Conservation (phyloP, 2,888 invertebrate species). For the Heterodera filipjevi region DNA sequence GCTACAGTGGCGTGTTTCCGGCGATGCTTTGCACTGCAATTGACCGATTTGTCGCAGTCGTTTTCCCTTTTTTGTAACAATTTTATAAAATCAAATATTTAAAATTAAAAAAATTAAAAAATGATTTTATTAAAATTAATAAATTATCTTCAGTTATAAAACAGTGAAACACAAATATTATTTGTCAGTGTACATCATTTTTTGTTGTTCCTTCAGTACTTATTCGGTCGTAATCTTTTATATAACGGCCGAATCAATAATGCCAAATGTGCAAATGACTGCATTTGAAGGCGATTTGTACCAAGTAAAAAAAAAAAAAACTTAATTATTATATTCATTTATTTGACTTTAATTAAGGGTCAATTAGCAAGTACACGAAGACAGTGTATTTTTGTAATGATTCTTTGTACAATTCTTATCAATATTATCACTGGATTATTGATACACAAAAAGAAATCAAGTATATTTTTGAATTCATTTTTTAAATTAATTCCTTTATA, state of each 20-base stretch:
- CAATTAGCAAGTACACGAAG: background rate
- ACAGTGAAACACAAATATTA: background rate
- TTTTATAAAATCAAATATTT: background rate
- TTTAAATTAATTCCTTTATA: too few species aligned
- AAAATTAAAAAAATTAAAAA: too few species aligned
- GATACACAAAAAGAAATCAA: background rate
- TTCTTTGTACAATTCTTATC: background rate
- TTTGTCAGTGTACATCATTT: background rate
- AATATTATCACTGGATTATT: background rate
- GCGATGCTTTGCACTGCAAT: background rate
- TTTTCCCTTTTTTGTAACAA: background rate
- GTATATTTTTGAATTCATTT: too few species aligned
- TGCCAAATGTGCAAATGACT: background rate
- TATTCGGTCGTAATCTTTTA: background rate
- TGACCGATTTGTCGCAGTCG: background rate
- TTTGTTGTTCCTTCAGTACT: background rate
- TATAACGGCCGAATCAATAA: background rate
- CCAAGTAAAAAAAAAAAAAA: background rate
- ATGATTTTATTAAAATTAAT: background rate
- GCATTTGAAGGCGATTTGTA: background rate
- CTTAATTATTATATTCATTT: background rate
- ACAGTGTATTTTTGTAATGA: background rate
- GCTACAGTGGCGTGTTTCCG: background rate
- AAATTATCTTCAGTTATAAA: background rate
- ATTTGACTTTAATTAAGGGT: background rate